Conservation (phyloP, 2,113 vertebrate genomes). For the Embiotoca jacksoni region DNA sequence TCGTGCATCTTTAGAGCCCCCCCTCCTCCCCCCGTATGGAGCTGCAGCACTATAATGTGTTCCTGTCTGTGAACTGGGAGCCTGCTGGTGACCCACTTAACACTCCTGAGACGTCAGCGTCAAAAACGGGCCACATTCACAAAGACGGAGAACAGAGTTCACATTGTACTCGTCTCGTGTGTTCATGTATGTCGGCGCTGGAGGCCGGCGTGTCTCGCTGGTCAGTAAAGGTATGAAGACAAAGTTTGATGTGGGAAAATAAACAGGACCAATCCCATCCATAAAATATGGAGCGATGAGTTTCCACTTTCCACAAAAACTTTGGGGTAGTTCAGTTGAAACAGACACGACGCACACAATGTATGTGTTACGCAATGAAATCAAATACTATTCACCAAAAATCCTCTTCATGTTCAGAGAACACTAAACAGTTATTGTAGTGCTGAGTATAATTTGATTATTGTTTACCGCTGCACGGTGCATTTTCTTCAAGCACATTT, state of each 20-base stretch:
- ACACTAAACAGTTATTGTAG: too few species aligned
- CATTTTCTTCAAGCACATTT: too few species aligned
- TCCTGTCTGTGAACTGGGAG: constrained; percentile 32
- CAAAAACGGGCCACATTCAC: constrained; percentile 4
- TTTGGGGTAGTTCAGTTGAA: too few species aligned
- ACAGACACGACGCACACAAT: too few species aligned
- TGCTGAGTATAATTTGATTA: too few species aligned
- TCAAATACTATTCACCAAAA: too few species aligned
- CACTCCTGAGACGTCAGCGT: constrained; percentile 19
- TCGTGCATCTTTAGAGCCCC: not conserved
- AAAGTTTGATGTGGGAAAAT: not conserved
- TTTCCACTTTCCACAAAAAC: too few species aligned
- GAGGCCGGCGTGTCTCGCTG: not conserved
- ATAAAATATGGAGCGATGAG: too few species aligned
- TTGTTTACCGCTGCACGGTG: too few species aligned
- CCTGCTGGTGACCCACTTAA: constrained; percentile 25
- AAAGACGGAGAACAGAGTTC: constrained; percentile 33
- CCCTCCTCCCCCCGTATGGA: not conserved
- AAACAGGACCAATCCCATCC: not conserved
- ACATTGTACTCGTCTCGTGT: constrained; percentile 41
- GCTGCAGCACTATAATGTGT: not conserved
- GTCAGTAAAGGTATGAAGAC: not conserved
- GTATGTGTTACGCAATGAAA: too few species aligned
- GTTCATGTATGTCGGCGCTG: constrained; percentile 14
- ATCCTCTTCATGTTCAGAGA: too few species aligned